Evolutionary conservation across 2,113 vertebrate genomes (phyloP), one percentile per base, ranked within the genome.

Genomic region (Amblyornis subalaris): DNA sequence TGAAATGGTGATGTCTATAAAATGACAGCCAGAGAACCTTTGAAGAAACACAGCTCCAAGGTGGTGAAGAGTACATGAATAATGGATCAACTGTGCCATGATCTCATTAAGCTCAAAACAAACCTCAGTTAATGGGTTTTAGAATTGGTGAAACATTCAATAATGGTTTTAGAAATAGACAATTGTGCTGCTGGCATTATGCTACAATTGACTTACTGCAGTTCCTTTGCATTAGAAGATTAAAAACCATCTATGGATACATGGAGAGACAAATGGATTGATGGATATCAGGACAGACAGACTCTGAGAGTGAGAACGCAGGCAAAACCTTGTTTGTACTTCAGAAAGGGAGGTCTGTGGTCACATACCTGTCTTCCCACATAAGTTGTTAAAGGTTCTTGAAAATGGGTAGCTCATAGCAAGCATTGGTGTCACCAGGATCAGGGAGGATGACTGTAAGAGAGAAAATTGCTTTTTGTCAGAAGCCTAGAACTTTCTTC

Each of bases 351-450:
- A 72, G 6, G 47, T 40, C 51, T 40, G 3, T 50, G 29, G 44
- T 74, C 71, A 97, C 97, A 4, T 97, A 98, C 98, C 98, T 98
- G 97, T 96, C 97, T 98, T 98, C 48, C 97, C 97, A 89, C 98
- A 97, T 64, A 98, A 93, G 72, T 98, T 98, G 91, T 98, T 98
- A 83, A 98, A 97, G 58, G 97, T 97, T 96, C 92, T 97, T 85
- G 98, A 96, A 93, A 98, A 97, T 10, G 98, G 97, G 44, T 97
- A 97, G 66, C 95, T 98, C 98, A 98, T 98, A 38, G 98, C 97
- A 92, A 98, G 96, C 93, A 97, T 97, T 10, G 98, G 98, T 23
- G 97, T 95, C 9, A 98, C 96, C 29, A 97, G 97, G 71, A 93
- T 97, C 65, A 98, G 58, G 23, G 98, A 98, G 3, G 91, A 88